These are phyloP conservation scores for Palythoa grandiflora DNA, from an alignment of 92 coral and sea anemone genomes.

Conservation along the genomic window DNA sequence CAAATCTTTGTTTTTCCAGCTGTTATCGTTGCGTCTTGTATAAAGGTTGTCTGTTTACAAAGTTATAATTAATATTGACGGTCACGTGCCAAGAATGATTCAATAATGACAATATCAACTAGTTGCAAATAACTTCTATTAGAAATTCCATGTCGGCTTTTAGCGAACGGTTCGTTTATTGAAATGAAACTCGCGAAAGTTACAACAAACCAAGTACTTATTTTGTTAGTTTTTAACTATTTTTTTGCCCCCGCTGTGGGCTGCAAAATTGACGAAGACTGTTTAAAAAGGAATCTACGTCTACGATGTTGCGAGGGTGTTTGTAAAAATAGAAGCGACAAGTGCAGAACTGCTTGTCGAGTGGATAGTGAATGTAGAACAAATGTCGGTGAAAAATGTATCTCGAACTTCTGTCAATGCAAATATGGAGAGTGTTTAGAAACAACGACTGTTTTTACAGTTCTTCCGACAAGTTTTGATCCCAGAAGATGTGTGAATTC, in stretches of 20 bases:
- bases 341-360: slow-evolving; percentile 16
- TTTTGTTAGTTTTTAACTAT: neutral
- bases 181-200: neutral
- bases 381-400: slow-evolving; percentile 31
- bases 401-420: slow-evolving; percentile 29
- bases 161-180: no score
- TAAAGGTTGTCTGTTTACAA: neutral
- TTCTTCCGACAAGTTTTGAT: neutral
- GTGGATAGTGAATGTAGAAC: slow-evolving; percentile 26
- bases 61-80: neutral
- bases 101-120: neutral
- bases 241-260: neutral
- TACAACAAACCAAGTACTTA: neutral
- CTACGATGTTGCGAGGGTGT: slow-evolving; percentile 7
- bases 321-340: neutral
- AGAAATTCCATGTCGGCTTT: slow-evolving; percentile 1
- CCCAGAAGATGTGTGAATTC: neutral
- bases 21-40: neutral
- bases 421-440: slow-evolving; percentile 12
- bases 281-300: neutral
- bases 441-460: neutral
- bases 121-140: neutral
- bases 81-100: slow-evolving; percentile 37
- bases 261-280: slow-evolving; percentile 17
- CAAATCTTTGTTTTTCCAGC: no score